phyloP scores from a whole-genome alignment of 53 echinoderm and acorn worm genomes.

The Astropecten irregularis region DNA sequence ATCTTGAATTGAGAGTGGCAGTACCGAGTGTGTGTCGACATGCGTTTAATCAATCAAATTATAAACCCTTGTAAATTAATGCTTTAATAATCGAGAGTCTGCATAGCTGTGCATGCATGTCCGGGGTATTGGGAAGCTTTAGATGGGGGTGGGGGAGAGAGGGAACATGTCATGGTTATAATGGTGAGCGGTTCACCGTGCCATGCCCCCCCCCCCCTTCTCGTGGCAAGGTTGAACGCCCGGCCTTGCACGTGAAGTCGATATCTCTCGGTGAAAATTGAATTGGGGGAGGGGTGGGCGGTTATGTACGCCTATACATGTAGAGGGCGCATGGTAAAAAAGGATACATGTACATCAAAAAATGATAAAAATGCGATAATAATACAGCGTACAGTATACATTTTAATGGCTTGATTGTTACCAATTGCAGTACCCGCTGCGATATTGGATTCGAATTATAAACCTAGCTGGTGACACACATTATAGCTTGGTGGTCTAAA shows the following conservation, averaged over 20 bases:
- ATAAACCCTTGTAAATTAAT: conserved; percentile 27
- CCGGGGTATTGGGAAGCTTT: too few relatives aligned
- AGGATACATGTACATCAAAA: too few relatives aligned
- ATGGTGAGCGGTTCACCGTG: background rate
- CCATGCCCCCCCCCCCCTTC: background rate
- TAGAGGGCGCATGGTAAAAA: too few relatives aligned
- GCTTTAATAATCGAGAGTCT: conserved; percentile 30
- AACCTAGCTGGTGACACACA: background rate
- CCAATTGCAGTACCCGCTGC: too few relatives aligned
- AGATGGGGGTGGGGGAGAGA: conserved; percentile 9
- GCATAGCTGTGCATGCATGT: conserved; percentile 16
- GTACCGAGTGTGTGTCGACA: background rate
- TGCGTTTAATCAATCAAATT: conserved; percentile 41
- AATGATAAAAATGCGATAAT: too few relatives aligned
- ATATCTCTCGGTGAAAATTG: too few relatives aligned
- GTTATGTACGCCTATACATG: too few relatives aligned
- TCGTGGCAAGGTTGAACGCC: conserved; percentile 4
- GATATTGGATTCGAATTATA: too few relatives aligned
- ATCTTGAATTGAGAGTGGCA: background rate
- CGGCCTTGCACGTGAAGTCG: too few relatives aligned
- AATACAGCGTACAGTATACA: too few relatives aligned
- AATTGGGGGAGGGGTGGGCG: too few relatives aligned
- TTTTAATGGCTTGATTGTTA: background rate
- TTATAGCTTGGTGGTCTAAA: background rate
- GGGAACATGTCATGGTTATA: background rate